These are phyloP conservation scores for Branchinecta lindahli DNA, from an alignment of 1,140 invertebrate species.

Conservation along the genomic window DNA sequence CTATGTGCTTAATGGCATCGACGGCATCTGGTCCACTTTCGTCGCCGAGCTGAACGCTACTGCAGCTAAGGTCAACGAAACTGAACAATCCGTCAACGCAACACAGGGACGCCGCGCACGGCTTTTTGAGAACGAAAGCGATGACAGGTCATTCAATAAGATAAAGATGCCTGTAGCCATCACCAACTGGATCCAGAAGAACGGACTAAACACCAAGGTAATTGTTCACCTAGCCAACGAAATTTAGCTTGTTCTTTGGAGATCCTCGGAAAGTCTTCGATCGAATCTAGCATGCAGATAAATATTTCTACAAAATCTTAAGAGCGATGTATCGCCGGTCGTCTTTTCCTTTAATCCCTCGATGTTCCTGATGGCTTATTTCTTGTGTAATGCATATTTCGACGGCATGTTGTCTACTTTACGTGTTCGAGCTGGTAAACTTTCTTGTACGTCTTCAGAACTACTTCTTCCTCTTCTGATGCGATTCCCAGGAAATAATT, in stretches of 20 bases:
- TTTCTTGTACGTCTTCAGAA: too few relatives aligned
- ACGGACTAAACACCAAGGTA: neutral
- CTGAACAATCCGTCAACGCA: neutral
- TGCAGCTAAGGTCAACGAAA: neutral
- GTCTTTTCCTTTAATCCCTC: too few relatives aligned
- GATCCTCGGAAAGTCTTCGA: neutral
- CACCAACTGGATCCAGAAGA: neutral
- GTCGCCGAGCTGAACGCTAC: neutral
- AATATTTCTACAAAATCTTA: too few relatives aligned
- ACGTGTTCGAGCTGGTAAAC: too few relatives aligned
- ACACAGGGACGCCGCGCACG: neutral
- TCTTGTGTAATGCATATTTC: too few relatives aligned
- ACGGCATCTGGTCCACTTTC: neutral
- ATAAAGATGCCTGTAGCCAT: neutral
- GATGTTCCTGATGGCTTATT: too few relatives aligned
- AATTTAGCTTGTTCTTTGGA: neutral
- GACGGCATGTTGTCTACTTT: too few relatives aligned
- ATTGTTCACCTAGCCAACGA: neutral
- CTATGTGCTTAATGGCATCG: neutral
- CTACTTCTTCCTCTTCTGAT: too few relatives aligned
- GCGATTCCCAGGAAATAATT: too few relatives aligned
- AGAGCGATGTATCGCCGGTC: too few relatives aligned
- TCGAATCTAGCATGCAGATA: too few relatives aligned
- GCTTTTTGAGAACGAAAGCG: neutral
- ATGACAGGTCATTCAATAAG: neutral